Percentiles rank a stretch among this genome's conserved stretches.
These are phyloP conservation scores for Heteromyza rotundicornis DNA, from an alignment of 2,888 invertebrate genomes.

Conservation along the genomic window DNA sequence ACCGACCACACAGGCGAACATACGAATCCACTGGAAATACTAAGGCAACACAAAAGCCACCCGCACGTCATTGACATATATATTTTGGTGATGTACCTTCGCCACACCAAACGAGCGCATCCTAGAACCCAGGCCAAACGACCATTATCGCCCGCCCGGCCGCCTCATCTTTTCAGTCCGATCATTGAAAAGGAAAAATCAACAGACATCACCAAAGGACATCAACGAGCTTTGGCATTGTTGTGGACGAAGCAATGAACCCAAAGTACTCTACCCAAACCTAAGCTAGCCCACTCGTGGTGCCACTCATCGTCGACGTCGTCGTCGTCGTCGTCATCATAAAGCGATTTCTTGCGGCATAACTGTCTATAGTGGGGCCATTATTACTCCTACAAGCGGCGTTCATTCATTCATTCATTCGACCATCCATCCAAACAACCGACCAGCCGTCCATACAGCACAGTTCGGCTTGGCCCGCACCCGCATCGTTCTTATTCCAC, in stretches of 20 bases:
- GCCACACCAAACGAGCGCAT: background rate
- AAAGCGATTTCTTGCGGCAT: conserved; percentile 25
- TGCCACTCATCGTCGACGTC: background rate
- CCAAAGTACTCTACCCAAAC: background rate
- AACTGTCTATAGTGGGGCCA: conserved; percentile 13
- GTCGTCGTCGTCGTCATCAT: conserved; percentile 5
- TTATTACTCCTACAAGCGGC: conserved; percentile 11
- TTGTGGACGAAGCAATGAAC: background rate
- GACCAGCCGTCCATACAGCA: too few relatives aligned
- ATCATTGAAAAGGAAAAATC: background rate
- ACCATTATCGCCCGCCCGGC: background rate
- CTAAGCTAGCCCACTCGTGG: background rate
- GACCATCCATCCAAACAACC: background rate
- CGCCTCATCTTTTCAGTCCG: background rate
- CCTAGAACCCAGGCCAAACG: background rate
- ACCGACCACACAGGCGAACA: background rate
- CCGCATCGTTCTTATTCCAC: background rate
- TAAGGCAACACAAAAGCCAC: conserved; percentile 7
- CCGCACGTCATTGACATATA: conserved; percentile 23
- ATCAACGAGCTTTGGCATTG: background rate
- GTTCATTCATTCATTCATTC: conserved; percentile 1
- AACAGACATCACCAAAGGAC: background rate
- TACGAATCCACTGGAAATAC: background rate
- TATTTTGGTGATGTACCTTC: background rate
- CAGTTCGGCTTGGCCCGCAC: background rate